Base-by-base conservation (phyloP, 2,113 vertebrate genomes). In the Empidonax traillii region DNA sequence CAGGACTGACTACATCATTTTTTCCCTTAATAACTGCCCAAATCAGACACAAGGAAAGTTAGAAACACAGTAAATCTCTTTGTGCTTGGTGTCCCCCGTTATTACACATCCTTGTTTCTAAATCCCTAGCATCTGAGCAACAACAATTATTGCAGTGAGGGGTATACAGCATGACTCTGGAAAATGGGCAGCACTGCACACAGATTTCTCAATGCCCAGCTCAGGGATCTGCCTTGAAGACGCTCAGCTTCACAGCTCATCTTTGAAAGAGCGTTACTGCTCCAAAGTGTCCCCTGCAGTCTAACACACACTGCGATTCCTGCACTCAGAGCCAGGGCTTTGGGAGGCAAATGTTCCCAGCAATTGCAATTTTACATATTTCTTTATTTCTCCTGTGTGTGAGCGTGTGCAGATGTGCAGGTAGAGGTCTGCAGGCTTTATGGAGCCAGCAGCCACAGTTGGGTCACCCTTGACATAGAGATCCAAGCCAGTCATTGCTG, bases 341-440 rank as follows among this genome's bases (percentile, higher is more conserved):
- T 71, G 84, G 94, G 74, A 90, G 15, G 89, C 24, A 77, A 91
- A 53, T 46, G 25, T 61, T 83, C 80, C 73, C 82, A 46, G 27
- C 28, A 44, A 59, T 0, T 27, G 13, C 18, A 41, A 31, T 75
- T 89, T 31, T 78, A 63, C 66, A 67, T 76, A 66, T 19, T 25
- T 35, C 52, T 88, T 72, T 49, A 27, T 79, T 88, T 81, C 37
- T 77, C 47, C 53, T 21, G 12, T 3, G n/a, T 30, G 31, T 33
- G 52, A 44, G 41, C 1, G 2, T 7, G 19, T 39, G 23, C 37
- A 41, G 30, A 35, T 11, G 12, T 35, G 24, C 5, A 6, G 6
- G 27, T 22, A 17, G 55, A 56, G 43, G 6, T 43, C 76, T 86
- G 72, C 46, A 65, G 79, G 35, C 35, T 41, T 90, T 19, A 46